Percentiles rank a stretch among this genome's conserved stretches.
Conservation (phyloP, 2,113 vertebrate genomes). For the Rhinoptilus africanus region DNA sequence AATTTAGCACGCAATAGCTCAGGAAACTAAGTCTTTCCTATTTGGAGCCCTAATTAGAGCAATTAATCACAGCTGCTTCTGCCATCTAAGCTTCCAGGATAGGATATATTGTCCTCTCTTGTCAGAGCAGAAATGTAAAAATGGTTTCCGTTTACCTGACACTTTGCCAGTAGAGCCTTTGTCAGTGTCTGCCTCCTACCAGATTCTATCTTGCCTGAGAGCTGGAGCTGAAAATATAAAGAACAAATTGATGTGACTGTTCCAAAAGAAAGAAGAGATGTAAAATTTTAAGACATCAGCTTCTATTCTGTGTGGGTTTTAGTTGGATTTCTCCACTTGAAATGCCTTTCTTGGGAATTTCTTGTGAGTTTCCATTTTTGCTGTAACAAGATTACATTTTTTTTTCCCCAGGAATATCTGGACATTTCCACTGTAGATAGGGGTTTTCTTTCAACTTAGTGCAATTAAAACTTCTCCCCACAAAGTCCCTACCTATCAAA, state of each 20-base stretch:
- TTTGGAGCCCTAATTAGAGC: conserved; percentile 53
- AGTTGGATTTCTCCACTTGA: not conserved
- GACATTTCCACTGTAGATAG: not conserved
- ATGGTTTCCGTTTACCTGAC: conserved; percentile 36
- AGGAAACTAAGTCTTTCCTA: conserved; percentile 37
- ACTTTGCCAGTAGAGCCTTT: conserved; percentile 30
- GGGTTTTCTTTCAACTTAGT: not conserved
- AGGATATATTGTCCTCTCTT: conserved; percentile 46
- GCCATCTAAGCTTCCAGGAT: conserved; percentile 29
- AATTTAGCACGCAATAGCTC: conserved; percentile 6
- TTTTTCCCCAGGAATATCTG: not conserved
- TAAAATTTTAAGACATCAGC: not conserved
- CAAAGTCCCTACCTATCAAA: not conserved
- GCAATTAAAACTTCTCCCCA: not conserved
- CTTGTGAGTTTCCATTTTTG: not conserved
- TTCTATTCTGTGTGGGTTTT: not conserved
- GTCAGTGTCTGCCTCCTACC: conserved; percentile 44
- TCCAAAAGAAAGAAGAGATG: conserved; percentile 24
- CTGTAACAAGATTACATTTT: not conserved
- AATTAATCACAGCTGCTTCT: conserved; percentile 62
- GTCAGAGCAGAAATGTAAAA: conserved; percentile 46
- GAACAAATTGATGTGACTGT: not conserved
- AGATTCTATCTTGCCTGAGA: conserved; percentile 16
- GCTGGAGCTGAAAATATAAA: conserved; percentile 6
- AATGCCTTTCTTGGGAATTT: not conserved